Percentiles rank a stretch among this genome's conserved stretches.
Conservation (phyloP, 2,888 invertebrate genomes). For the Chloroclystis v-ata region DNA sequence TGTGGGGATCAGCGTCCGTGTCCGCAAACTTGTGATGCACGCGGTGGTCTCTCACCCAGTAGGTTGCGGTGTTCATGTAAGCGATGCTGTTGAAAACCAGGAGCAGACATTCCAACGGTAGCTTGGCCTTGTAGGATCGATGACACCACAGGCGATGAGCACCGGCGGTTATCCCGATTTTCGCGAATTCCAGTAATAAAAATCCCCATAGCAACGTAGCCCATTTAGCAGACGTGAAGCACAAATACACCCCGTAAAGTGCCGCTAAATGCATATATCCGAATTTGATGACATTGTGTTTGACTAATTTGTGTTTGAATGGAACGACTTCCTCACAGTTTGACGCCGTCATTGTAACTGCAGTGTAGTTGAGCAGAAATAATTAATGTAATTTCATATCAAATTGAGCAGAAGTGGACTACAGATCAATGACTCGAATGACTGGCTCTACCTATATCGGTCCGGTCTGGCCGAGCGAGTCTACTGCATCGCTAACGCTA, state of each 20-base stretch:
- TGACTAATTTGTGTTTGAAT: neutral
- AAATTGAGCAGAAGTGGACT: no score
- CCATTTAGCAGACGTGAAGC: slow-evolving; percentile 25
- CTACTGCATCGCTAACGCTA: no score
- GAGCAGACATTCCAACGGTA: slow-evolving; percentile 26
- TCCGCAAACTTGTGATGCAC: slow-evolving; percentile 87
- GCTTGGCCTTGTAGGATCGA: slow-evolving; percentile 27
- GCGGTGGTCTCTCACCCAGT: slow-evolving; percentile 78
- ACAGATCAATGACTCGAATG: no score
- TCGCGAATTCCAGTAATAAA: slow-evolving; percentile 18
- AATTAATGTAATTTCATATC: no score
- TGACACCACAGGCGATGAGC: slow-evolving; percentile 30
- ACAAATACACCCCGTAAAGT: slow-evolving; percentile 22
- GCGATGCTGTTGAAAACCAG: slow-evolving; percentile 71
- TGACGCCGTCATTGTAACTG: neutral
- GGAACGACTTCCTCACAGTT: neutral
- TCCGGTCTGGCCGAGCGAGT: no score
- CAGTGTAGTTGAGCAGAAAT: neutral
- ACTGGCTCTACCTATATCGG: no score
- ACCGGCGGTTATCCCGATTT: slow-evolving; percentile 27
- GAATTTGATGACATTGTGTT: slow-evolving; percentile 22
- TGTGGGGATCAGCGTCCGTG: slow-evolving; percentile 90
- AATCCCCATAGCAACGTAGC: slow-evolving; percentile 21
- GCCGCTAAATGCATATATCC: slow-evolving; percentile 25
- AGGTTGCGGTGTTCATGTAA: slow-evolving; percentile 18